Conservation (phyloP, 2,888 invertebrate species). For the Apamea sordens region DNA sequence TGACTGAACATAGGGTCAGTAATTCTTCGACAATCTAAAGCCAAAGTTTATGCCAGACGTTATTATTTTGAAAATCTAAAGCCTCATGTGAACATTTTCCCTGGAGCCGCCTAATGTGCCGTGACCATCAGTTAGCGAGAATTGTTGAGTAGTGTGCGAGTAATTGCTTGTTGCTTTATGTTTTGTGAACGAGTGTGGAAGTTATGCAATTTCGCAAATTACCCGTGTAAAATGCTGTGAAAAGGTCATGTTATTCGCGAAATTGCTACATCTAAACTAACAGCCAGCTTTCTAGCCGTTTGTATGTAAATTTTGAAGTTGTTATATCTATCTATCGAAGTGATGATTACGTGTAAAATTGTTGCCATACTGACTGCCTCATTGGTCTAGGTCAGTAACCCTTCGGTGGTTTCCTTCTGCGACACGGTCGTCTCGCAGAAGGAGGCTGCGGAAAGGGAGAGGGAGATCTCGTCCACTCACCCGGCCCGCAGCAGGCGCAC, state of each 20-base stretch:
- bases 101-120: background rate
- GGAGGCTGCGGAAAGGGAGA: too few relatives aligned
- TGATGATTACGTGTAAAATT: background rate
- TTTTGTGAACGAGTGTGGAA: constrained; percentile 1
- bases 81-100: background rate
- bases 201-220: constrained; percentile 52
- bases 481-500: too few relatives aligned
- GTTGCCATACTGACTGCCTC: too few relatives aligned
- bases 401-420: too few relatives aligned
- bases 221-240: constrained; percentile 23
- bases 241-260: constrained; percentile 25
- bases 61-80: background rate
- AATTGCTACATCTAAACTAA: constrained; percentile 26
- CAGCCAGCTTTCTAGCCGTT: constrained; percentile 29
- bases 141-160: background rate
- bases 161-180: constrained; percentile 28
- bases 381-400: too few relatives aligned
- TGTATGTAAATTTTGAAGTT: constrained; percentile 17
- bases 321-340: background rate
- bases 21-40: background rate
- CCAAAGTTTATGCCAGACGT: background rate
- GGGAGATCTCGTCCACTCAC: too few relatives aligned
- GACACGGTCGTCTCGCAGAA: too few relatives aligned
- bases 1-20: background rate
- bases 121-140: background rate